Base-by-base conservation (phyloP, 1,140 invertebrate genomes). In the Amyelois transitella region DNA sequence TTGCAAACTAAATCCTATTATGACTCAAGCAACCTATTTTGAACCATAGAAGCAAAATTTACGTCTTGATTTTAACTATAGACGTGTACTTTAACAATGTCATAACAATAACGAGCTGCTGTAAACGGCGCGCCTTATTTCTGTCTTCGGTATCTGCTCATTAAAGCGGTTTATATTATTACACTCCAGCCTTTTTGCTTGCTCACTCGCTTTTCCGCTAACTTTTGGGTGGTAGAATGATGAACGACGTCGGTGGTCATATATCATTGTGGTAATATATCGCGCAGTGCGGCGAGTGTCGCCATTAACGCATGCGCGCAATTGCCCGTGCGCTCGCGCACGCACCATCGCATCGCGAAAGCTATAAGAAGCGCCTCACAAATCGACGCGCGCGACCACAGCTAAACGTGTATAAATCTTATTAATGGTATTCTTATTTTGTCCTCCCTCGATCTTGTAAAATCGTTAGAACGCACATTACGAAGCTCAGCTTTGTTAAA, bases 141-240 rank as follows among this genome's bases (percentile, higher is more conserved):
- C 79, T 84, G 78, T 86, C 80, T 81, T 75, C 81, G 66, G 75
- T 77, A 69, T 76, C 66, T 78, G 76, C 83, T 86, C 81, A 86
- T 86, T 86, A 86, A 85, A 86, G 72, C 73, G 60, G 56, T 60
- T 71, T 72, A 64, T 75, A 64, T 64, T 48, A 48, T 48, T 48
- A 48, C 45, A n/a, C 45, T 58, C 57, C 50, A 52, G 60, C 64
- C 59, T 58, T 81, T 85, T 84, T 81, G 69, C 66, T 77, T 55
- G 48, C 25, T 53, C 60, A n/a, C 21, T 53, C 58, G 75, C 53
- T 85, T 77, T 86, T 78, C 78, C 77, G 66, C 81, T 83, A 83
- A 86, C 80, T 84, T 87, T 87, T 75, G 84, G 81, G 84, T 85
- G 79, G 84, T 84, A 77, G 81, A 62, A 81, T 82, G 81, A 87